Conservation (phyloP, 30 jellyfish, hydroid and myxozoan genomes). For the Hydractinia echinata region DNA sequence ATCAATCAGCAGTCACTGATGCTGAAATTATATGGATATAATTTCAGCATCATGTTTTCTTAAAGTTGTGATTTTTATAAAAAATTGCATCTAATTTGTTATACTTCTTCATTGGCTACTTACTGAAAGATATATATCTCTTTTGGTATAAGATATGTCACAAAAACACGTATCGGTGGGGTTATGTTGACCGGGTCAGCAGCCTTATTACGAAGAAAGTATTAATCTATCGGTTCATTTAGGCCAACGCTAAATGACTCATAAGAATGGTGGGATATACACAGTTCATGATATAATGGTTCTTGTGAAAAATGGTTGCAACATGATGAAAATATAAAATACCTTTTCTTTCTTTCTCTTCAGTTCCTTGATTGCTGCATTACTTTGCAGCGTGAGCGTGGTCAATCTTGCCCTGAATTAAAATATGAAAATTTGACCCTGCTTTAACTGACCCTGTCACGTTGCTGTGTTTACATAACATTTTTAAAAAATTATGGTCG, state of each 20-base stretch:
- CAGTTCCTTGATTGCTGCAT: constrained; percentile 61
- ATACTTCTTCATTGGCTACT: not conserved
- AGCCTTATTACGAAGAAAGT: too few species aligned
- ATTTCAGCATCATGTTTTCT: not conserved
- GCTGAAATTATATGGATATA: too few species aligned
- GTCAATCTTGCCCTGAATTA: constrained; percentile 58
- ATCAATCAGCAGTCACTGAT: too few species aligned
- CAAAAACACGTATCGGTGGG: too few species aligned
- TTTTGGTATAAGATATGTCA: too few species aligned
- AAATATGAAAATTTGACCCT: not conserved
- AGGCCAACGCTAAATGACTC: too few species aligned
- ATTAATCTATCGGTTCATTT: too few species aligned
- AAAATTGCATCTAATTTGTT: not conserved
- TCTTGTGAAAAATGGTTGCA: not conserved
- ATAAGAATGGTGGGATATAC: too few species aligned
- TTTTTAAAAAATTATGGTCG: not conserved
- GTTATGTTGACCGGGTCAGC: too few species aligned
- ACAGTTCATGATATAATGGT: not conserved
- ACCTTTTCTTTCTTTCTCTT: constrained; percentile 73
- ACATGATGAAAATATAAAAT: not conserved
- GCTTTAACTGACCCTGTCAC: not conserved
- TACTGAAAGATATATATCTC: too few species aligned
- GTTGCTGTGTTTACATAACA: not conserved
- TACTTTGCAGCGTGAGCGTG: constrained; percentile 65
- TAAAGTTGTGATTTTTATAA: not conserved